A percentile compares a stretch with the other conserved stretches of the same genome.
These are phyloP conservation scores for Carassius carassius DNA, from an alignment of 2,113 vertebrate species.

Conservation along the genomic window DNA sequence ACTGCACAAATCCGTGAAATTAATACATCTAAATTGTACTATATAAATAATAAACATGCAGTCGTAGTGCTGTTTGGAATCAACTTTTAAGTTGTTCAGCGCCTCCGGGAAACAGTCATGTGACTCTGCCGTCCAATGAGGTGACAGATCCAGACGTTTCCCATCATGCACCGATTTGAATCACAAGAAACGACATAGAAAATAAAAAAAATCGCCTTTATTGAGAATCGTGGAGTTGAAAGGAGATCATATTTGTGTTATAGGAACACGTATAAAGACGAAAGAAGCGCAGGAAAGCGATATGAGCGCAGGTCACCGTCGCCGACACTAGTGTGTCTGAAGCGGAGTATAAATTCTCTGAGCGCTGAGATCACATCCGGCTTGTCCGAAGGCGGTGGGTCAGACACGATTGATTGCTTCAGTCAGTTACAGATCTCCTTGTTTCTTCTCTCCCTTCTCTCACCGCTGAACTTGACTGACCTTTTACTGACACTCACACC, in stretches of 20 bases:
- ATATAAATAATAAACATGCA: background rate
- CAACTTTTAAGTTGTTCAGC: background rate
- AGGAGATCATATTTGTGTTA: background rate
- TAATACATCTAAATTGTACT: background rate
- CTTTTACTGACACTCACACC: constrained; percentile 4
- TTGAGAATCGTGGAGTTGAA: background rate
- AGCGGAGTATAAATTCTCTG: background rate
- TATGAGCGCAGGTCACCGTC: accelerated
- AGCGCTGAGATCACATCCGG: accelerated
- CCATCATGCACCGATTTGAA: constrained; percentile 42
- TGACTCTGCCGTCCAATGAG: background rate
- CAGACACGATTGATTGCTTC: constrained; percentile 62
- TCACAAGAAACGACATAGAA: background rate
- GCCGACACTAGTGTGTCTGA: accelerated
- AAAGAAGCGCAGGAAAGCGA: accelerated
- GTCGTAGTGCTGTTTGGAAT: background rate
- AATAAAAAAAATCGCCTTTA: background rate
- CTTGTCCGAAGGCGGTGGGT: constrained; percentile 64
- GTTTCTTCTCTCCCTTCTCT: constrained; percentile 64
- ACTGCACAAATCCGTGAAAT: background rate
- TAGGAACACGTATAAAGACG: background rate
- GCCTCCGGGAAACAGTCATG: background rate
- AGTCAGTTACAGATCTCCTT: constrained; percentile 63
- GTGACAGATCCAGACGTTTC: background rate
- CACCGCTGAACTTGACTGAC: constrained; percentile 59